phyloP scores from a whole-genome alignment of 2,797 vertebrate genomes.

The Adelosebastes latens region DNA sequence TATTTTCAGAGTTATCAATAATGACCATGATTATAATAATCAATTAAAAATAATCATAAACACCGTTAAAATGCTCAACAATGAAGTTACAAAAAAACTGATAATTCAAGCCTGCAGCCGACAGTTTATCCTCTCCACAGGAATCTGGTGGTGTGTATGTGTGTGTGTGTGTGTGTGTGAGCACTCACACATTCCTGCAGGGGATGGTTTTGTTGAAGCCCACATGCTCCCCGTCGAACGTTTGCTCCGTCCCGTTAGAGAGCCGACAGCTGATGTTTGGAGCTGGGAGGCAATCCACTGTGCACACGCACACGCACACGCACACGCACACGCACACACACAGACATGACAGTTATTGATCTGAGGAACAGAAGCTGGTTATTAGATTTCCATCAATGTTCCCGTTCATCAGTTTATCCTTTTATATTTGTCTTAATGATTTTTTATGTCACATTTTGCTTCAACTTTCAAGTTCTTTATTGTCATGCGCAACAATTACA shows the following conservation, averaged over 20 bases:
- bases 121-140: background rate
- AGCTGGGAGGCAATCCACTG: slow-evolving; percentile 88
- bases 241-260: slow-evolving; percentile 86
- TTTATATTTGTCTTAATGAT: background rate
- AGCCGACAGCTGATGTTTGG: slow-evolving; percentile 93
- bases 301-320: background rate
- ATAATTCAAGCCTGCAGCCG: background rate
- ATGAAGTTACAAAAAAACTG: background rate
- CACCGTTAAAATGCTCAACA: background rate
- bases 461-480: background rate
- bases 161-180: slow-evolving; percentile 6
- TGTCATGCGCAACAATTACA: background rate
- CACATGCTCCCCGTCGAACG: slow-evolving; percentile 89
- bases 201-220: slow-evolving; percentile 91
- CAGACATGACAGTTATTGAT: background rate
- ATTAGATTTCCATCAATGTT: background rate
- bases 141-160: background rate
- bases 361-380: background rate
- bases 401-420: background rate
- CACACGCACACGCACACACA: background rate
- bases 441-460: background rate
- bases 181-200: slow-evolving; percentile 95
- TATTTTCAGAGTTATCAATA: background rate
- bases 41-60: too few species aligned
- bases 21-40: background rate